Evolutionary conservation across 1,140 invertebrate species (phyloP), one percentile per base, ranked within the genome.

Genomic region (Laupala kohalensis): DNA sequence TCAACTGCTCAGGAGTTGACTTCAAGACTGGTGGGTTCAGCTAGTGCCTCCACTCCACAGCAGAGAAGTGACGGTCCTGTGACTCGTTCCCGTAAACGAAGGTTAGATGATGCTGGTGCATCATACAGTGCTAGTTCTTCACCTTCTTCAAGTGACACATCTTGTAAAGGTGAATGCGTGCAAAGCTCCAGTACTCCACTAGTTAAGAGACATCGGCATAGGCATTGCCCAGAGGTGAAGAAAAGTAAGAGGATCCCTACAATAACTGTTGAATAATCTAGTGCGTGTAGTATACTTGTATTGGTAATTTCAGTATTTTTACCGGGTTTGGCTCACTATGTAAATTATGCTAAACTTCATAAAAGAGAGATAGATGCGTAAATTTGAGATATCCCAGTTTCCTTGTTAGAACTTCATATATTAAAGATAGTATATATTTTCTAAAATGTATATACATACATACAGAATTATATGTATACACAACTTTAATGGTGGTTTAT

Each of bases 41-140:
- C 6, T 3, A n/a, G 13, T 13, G 19, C 15, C 69, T n/a, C 24
- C n/a, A 62, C 19, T n/a, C 19, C 6, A 27, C 28, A 29, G 28
- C n/a, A 12, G 19, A n/a, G 2, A 25, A 70, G 53, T 12, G 25
- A 24, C 3, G 71, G 71, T 19, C 71, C 71, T 24, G 5, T 72
- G 26, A 72, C 71, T 24, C 25, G 71, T 9, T 72, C 71, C 4
- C 15, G 71, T 6, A 72, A 72, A 15, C 64, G 71, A 23, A 64
- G 63, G 13, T n/a, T 72, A 6, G 25, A 72, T 12, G 24, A 72
- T 53, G 62, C 30, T n/a, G 26, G 25, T 28, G 23, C n/a, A 5
- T 25, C 26, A 30, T 15, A 12, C 24, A 24, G 13, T 66, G 15
- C 29, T 28, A 64, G 67, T 3, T 68, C 37, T 62, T 64, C 19